A percentile compares a stretch with the other conserved stretches of the same genome.
Conservation (phyloP, 1,140 invertebrate genomes). For the Microplitis demolitor region DNA sequence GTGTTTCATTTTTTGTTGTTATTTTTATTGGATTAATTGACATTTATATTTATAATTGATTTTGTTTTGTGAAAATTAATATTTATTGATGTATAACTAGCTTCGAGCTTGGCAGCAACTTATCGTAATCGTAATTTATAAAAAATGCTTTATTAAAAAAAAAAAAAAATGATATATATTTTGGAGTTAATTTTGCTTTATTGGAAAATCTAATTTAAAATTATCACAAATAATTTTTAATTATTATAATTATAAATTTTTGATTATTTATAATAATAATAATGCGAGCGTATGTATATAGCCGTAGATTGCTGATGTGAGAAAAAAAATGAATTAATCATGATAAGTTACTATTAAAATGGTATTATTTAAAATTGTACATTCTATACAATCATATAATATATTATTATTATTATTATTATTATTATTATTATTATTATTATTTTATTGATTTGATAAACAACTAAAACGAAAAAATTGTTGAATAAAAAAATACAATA, state of each 20-base stretch:
- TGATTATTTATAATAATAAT: not conserved
- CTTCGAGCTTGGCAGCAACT: no score
- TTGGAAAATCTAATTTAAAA: no score
- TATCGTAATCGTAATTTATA: no score
- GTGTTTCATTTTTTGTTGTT: no score
- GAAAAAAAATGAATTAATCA: conserved; percentile 11
- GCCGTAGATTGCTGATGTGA: conserved; percentile 5
- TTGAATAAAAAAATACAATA: no score
- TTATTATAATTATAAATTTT: not conserved
- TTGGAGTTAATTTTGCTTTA: no score
- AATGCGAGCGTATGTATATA: conserved; percentile 1
- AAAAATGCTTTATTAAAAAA: no score
- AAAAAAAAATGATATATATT: no score
- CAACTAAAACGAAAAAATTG: not conserved
- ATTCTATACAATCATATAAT: conserved; percentile 10
- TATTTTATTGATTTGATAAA: conserved; percentile 10
- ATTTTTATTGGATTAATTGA: no score
- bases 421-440: not conserved
- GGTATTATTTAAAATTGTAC: conserved; percentile 27
- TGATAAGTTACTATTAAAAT: conserved; percentile 10
- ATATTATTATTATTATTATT: conserved; percentile 1
- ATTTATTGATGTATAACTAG: no score
- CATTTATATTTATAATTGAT: not conserved
- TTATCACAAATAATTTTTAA: not conserved
- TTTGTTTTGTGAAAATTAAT: no score